Conservation (phyloP, 2,797 vertebrate genomes). For the Falco rusticolus region DNA sequence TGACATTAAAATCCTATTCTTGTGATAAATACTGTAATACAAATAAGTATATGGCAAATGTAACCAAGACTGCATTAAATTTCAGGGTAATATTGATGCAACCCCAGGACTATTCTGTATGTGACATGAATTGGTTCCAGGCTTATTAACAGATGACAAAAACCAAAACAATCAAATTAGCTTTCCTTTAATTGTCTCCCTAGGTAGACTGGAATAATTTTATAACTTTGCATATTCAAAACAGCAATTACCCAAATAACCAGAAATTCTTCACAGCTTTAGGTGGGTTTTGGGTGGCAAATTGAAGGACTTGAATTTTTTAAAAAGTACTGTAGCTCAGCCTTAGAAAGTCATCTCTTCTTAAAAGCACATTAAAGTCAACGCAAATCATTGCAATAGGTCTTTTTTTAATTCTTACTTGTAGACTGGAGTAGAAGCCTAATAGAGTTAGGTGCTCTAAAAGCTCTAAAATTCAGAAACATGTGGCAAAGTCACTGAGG, state of each 20-base stretch:
- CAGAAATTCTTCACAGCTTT: neutral
- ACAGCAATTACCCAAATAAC: neutral
- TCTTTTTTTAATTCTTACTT: neutral
- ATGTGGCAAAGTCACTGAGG: neutral
- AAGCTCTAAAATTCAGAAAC: neutral
- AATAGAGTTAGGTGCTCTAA: neutral
- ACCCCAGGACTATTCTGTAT: neutral
- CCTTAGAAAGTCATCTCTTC: neutral
- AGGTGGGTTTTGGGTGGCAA: neutral
- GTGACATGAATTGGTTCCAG: neutral
- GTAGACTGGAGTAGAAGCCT: neutral
- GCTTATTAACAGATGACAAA: neutral
- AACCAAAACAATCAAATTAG: neutral
- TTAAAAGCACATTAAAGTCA: neutral
- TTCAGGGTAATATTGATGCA: neutral
- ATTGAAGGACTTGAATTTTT: neutral
- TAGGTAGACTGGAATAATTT: neutral
- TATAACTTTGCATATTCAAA: neutral
- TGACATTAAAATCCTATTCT: slow-evolving; percentile 40
- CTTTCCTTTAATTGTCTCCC: neutral
- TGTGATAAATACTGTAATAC: slow-evolving; percentile 11
- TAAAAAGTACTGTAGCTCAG: neutral
- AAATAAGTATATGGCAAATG: slow-evolving; percentile 2
- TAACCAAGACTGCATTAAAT: neutral
- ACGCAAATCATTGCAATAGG: neutral